Percentiles rank a stretch among this genome's conserved stretches.
These are phyloP conservation scores for Neopipo cinnamomea DNA, from an alignment of 2,113 vertebrate species.

Conservation along the genomic window DNA sequence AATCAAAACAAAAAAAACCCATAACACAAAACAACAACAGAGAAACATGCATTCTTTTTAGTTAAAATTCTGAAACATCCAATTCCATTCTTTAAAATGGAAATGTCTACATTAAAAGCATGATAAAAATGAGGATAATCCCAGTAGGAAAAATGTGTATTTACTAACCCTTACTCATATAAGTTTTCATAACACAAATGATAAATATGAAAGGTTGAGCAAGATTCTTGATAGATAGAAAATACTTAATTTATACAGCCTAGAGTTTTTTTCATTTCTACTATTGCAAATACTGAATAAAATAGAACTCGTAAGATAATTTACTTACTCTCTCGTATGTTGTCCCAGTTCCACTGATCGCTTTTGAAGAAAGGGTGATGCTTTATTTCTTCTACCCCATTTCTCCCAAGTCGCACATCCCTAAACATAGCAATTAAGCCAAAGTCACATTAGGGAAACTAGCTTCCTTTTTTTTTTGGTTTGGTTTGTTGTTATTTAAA, in stretches of 20 bases:
- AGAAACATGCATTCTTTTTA: neutral
- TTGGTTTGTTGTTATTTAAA: neutral
- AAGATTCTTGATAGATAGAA: neutral
- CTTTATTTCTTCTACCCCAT: slow-evolving; percentile 96
- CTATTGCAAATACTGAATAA: neutral
- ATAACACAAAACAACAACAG: neutral
- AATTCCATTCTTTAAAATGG: neutral
- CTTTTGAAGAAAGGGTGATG: slow-evolving; percentile 95
- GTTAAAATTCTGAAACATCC: neutral
- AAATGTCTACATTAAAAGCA: neutral
- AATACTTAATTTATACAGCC: neutral
- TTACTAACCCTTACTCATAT: neutral
- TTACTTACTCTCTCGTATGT: slow-evolving; percentile 94
- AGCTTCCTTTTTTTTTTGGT: neutral
- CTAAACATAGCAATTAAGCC: slow-evolving; percentile 77
- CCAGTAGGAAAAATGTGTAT: neutral
- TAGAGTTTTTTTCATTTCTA: neutral
- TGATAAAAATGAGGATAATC: neutral
- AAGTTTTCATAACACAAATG: neutral
- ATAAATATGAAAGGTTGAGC: neutral
- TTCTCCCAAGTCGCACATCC: slow-evolving; percentile 94
- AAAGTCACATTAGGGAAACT: slow-evolving; percentile 3
- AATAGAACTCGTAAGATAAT: neutral
- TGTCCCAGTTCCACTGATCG: slow-evolving; percentile 97
- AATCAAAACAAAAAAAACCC: neutral